Evolutionary conservation across 2,797 vertebrate species (phyloP).

Genomic region (Masticophis lateralis): DNA sequence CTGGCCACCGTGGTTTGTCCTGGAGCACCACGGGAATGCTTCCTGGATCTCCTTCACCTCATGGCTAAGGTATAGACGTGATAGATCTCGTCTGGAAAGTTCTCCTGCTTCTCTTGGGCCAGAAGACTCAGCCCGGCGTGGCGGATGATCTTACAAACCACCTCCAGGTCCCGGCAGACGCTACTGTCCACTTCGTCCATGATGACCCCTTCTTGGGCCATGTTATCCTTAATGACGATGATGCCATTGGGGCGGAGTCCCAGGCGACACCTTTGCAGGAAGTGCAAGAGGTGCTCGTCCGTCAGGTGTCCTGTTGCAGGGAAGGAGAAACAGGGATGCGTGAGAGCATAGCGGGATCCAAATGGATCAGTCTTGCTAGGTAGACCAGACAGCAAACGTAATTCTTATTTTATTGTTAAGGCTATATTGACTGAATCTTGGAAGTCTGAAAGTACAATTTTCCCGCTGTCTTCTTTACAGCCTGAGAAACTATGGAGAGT

Average conservation of each 20-base stretch:
- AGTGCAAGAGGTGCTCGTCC: slow-evolving; percentile 85
- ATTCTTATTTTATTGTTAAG: not conserved
- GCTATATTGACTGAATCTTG: not conserved
- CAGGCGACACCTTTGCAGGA: slow-evolving; percentile 82
- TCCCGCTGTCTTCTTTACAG: not conserved
- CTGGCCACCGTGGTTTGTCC: not conserved
- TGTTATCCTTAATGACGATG: slow-evolving; percentile 94
- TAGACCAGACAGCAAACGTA: not conserved
- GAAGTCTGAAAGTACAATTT: not conserved
- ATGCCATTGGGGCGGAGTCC: slow-evolving; percentile 85
- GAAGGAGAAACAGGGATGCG: accelerated
- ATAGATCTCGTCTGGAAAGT: slow-evolving; percentile 95
- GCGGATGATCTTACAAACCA: slow-evolving; percentile 77
- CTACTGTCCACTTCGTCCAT: slow-evolving; percentile 97
- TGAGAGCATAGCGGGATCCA: not conserved
- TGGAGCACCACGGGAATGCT: not conserved
- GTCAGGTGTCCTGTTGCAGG: slow-evolving; percentile 86
- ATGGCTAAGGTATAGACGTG: slow-evolving; percentile 91
- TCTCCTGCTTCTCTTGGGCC: slow-evolving; percentile 84
- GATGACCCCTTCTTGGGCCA: slow-evolving; percentile 90
- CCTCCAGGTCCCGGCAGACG: slow-evolving; percentile 84
- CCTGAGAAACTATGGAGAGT: not conserved
- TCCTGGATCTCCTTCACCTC: slow-evolving; percentile 71
- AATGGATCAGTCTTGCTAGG: not conserved
- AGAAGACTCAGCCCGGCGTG: slow-evolving; percentile 82